Conservation (phyloP, 2,113 vertebrate species). For the Rhabdornis inornatus region DNA sequence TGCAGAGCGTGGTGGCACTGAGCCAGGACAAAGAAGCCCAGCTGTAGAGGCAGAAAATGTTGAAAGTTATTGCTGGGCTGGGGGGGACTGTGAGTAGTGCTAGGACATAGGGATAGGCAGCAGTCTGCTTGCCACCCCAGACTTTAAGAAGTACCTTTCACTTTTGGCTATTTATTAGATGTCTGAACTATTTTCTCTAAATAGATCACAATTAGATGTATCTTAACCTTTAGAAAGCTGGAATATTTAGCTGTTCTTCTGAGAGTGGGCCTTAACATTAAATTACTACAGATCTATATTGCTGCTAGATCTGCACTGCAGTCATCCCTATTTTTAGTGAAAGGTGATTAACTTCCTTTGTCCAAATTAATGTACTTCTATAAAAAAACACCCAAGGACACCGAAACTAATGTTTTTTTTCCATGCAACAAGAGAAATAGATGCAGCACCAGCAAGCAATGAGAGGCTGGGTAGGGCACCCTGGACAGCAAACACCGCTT, state of each 20-base stretch:
- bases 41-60: not conserved
- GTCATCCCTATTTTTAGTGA: not conserved
- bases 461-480: not conserved
- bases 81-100: too few species aligned
- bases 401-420: not conserved
- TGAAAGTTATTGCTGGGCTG: not conserved
- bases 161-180: not conserved
- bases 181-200: not conserved
- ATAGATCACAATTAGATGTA: not conserved
- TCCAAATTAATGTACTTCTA: not conserved
- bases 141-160: not conserved
- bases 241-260: not conserved
- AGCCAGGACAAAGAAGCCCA: not conserved
- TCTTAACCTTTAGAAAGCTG: not conserved
- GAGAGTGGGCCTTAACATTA: not conserved
- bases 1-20: not conserved
- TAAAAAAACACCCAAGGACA: not conserved
- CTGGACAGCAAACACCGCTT: not conserved
- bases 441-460: rapidly evolving
- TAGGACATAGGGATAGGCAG: not conserved
- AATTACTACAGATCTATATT: not conserved
- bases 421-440: not conserved
- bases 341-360: not conserved
- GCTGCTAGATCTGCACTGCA: not conserved
- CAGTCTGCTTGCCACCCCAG: not conserved